Evolutionary conservation across 2,888 invertebrate genomes (phyloP), one percentile per base, ranked within the genome.

Genomic region (Ferdinandea cuprea): DNA sequence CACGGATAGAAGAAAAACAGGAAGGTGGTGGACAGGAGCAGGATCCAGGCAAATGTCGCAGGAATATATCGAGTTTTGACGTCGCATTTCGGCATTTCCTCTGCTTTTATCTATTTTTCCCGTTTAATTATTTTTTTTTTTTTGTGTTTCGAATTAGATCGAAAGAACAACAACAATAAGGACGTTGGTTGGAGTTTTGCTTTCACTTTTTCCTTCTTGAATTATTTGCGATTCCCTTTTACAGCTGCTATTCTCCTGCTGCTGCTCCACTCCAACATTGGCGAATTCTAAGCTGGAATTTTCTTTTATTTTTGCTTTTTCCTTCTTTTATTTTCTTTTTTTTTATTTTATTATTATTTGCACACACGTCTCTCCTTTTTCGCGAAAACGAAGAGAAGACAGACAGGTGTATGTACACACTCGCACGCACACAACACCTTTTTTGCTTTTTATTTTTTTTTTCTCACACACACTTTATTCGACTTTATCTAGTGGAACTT

Each of bases 1-100:
- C 93, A 99, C 98, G 98, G 98, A 92, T 96, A 98, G 92, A 96
- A 96, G 94, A 98, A 99, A 94, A 98, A 99, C 89, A 97, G 93
- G 90, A 95, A 95, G 88, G 98, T 98, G 88, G 98, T 96, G 91
- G 95, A 95, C 91, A 99, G 93, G 88, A 99, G 94, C 90, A 99
- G 93, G 88, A 96, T 95, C 99, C 99, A 99, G 91, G 99, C 99
- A 93, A 98, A 97, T 90, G 97, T 96, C 92, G 99, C 99, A 92
- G 99, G 99, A 93, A 98, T 95, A 93, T 97, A 97, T 93, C 97
- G 96, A 92, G 97, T 97, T 92, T 97, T 96, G 92, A 96, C 95
- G 94, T 97, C 97, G 94, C 98, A 98, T 96, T 96, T 97, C 94
- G 97, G 96, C 97, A 97, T 97, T 87, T 87, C 88, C 85, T 76